These are phyloP conservation scores for Eubasilissa regina DNA, from an alignment of 1,140 invertebrate genomes.

Conservation along the genomic window DNA sequence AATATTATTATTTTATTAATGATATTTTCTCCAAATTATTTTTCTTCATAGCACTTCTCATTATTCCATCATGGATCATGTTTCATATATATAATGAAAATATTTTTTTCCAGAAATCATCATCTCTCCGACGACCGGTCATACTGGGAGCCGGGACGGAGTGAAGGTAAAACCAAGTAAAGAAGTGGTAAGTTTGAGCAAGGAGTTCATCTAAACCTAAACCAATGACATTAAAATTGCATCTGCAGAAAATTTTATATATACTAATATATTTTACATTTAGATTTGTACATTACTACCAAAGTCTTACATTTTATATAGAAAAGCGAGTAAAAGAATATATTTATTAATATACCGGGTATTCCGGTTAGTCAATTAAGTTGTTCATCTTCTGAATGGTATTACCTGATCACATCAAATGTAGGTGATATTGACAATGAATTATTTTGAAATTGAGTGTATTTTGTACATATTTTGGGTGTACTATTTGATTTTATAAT, in stretches of 20 bases:
- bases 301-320: slow-evolving; percentile 51
- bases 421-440: background rate
- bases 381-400: slow-evolving; percentile 10
- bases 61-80: too few species aligned
- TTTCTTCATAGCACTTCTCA: too few species aligned
- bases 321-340: slow-evolving; percentile 34
- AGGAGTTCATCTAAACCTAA: slow-evolving; percentile 26
- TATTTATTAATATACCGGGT: slow-evolving; percentile 34
- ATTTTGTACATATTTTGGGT: background rate
- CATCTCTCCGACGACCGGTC: slow-evolving; percentile 53
- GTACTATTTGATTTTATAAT: too few species aligned
- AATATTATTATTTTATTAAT: too few species aligned
- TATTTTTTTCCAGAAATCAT: slow-evolving; percentile 52
- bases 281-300: slow-evolving; percentile 53
- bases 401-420: slow-evolving; percentile 1
- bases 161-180: too few species aligned
- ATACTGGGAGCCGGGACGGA: slow-evolving; percentile 25
- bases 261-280: slow-evolving; percentile 28
- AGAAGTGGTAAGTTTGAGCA: too few species aligned
- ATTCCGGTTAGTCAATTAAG: slow-evolving; percentile 39
- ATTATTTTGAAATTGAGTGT: slow-evolving; percentile 1
- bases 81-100: too few species aligned
- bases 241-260: slow-evolving; percentile 16
- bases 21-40: too few species aligned
- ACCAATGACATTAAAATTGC: slow-evolving; percentile 14